Evolutionary conservation across 2,888 invertebrate genomes (phyloP).

Genomic region (Steromphala cineraria): DNA sequence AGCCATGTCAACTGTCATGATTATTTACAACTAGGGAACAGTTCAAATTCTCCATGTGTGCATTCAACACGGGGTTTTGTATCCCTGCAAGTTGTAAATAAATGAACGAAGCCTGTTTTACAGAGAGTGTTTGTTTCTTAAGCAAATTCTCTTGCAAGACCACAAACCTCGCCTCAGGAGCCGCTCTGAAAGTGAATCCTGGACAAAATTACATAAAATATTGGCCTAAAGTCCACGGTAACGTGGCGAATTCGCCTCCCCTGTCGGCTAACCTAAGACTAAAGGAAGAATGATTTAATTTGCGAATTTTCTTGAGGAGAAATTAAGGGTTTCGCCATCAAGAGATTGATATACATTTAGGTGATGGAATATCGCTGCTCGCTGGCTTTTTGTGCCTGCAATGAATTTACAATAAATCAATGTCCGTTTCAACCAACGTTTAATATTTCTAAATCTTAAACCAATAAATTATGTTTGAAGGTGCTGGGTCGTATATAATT

Average conservation of each 20-base stretch:
- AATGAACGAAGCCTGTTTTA: neutral
- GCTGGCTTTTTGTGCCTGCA: neutral
- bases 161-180: neutral
- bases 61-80: neutral
- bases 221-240: neutral
- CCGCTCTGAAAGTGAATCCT: neutral
- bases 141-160: neutral
- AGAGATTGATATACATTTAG: constrained; percentile 16
- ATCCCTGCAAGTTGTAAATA: neutral
- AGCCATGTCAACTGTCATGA: constrained; percentile 6
- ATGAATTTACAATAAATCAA: constrained; percentile 16
- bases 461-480: neutral
- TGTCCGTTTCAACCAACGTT: constrained; percentile 3
- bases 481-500: neutral
- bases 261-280: neutral
- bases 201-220: constrained; percentile 8
- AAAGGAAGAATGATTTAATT: neutral
- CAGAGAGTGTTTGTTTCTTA: neutral
- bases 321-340: neutral
- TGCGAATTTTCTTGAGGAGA: constrained; percentile 17
- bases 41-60: constrained; percentile 15
- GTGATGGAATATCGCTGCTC: neutral
- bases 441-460: constrained; percentile 7
- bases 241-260: neutral
- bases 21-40: constrained; percentile 10